Evolutionary conservation across 2,888 invertebrate species (phyloP).

Genomic region (Diabrotica balteata): DNA sequence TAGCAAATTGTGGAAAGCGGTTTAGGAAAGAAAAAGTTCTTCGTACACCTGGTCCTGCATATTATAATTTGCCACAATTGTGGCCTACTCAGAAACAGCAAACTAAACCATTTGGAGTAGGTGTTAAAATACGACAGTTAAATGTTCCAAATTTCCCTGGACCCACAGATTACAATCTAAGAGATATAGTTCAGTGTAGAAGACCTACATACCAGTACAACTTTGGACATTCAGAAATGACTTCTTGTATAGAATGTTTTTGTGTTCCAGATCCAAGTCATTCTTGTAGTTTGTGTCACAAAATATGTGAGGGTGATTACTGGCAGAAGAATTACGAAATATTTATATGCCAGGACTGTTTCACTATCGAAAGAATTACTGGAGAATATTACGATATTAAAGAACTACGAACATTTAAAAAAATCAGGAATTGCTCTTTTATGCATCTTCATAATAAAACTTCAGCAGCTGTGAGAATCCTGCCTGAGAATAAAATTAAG

Average conservation of each 20-base stretch:
- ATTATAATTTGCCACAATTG: not conserved
- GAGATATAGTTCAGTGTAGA: not conserved
- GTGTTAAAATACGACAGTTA: not conserved
- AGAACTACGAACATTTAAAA: not conserved
- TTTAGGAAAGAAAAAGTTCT: not conserved
- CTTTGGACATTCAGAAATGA: not conserved
- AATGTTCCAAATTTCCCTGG: not conserved
- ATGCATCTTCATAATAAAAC: not conserved
- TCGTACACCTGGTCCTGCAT: not conserved
- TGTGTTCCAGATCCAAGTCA: not conserved
- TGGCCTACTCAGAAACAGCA: not conserved
- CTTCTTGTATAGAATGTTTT: not conserved
- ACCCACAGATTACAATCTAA: not conserved
- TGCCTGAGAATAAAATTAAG: not conserved
- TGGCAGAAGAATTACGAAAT: not conserved
- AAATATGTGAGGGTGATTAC: not conserved
- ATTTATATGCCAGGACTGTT: not conserved
- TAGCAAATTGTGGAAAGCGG: not conserved
- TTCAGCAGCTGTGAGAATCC: not conserved
- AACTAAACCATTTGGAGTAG: not conserved
- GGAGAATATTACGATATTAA: not conserved
- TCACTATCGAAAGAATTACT: not conserved
- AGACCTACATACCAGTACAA: not conserved
- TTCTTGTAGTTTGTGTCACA: not conserved
- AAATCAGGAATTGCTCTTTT: not conserved